phyloP scores from a whole-genome alignment of 2,113 vertebrate species.

The Alces alces region DNA sequence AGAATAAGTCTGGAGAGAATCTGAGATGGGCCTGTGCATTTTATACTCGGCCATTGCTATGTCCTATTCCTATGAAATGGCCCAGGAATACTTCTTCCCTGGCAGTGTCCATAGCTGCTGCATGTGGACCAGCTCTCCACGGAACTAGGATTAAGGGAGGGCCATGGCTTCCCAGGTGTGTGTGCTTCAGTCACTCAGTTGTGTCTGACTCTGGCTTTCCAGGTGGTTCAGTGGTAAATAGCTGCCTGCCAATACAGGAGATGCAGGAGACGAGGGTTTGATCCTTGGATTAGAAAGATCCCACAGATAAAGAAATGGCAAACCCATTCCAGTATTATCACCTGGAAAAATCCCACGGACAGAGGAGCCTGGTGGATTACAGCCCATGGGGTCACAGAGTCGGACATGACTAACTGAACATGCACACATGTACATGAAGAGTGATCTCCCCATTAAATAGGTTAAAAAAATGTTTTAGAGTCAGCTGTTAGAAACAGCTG shows the following conservation, averaged over 20 bases:
- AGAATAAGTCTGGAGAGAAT: background rate
- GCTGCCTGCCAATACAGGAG: background rate
- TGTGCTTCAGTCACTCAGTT: background rate
- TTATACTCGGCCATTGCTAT: background rate
- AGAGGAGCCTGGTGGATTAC: background rate
- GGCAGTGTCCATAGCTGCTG: background rate
- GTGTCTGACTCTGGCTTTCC: background rate
- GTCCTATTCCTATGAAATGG: background rate
- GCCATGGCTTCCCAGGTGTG: background rate
- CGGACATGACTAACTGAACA: background rate
- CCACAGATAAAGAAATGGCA: background rate
- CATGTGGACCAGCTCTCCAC: background rate
- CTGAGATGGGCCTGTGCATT: background rate
- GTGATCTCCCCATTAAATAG: background rate
- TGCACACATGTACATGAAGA: fast-evolving
- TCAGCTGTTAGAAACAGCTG: background rate
- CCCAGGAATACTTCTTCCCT: background rate
- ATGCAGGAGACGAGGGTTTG: background rate
- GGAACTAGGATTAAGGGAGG: background rate
- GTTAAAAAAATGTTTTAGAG: background rate
- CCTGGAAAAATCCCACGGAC: background rate
- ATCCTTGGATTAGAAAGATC: background rate
- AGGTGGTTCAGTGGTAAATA: background rate
- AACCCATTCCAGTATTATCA: background rate
- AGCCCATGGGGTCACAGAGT: background rate